A percentile compares a stretch with the other conserved stretches of the same genome.
Conservation (phyloP, 2,797 vertebrate genomes). For the Galago senegalensis region DNA sequence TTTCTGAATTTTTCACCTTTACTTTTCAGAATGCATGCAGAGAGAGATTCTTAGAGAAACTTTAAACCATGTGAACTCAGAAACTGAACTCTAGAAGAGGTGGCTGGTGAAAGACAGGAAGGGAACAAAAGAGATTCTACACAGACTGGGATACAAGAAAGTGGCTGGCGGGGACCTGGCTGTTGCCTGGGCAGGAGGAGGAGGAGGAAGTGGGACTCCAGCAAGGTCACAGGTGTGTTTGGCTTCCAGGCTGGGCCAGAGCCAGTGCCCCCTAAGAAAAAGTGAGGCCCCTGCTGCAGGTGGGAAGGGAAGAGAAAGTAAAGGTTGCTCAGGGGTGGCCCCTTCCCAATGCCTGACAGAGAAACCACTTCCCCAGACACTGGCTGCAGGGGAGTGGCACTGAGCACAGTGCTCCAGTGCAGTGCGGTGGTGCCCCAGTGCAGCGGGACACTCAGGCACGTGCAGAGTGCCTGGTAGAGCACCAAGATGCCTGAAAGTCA, state of each 20-base stretch:
- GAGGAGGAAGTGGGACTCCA: background rate
- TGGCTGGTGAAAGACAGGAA: background rate
- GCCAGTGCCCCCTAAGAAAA: background rate
- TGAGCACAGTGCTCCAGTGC: background rate
- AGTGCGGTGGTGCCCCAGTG: fast-evolving
- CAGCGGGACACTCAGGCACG: background rate
- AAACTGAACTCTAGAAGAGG: background rate
- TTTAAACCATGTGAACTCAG: background rate
- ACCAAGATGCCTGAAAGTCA: background rate
- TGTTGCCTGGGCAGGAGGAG: too few relatives aligned
- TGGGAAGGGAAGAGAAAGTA: background rate
- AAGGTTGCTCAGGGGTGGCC: background rate
- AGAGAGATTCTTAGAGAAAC: background rate
- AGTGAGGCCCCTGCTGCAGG: background rate
- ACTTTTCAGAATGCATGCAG: background rate
- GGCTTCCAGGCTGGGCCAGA: background rate
- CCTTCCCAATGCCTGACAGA: background rate
- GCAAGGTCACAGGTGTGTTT: background rate
- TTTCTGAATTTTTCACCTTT: background rate
- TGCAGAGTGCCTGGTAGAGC: background rate
- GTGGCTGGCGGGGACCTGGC: fast-evolving
- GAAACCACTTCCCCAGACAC: background rate
- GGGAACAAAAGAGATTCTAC: background rate
- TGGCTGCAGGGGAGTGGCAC: background rate
- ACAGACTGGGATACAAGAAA: background rate